Percentiles rank a stretch among this genome's conserved stretches.
Conservation (phyloP, 2,888 invertebrate genomes). For the Aleiodes testaceus region DNA sequence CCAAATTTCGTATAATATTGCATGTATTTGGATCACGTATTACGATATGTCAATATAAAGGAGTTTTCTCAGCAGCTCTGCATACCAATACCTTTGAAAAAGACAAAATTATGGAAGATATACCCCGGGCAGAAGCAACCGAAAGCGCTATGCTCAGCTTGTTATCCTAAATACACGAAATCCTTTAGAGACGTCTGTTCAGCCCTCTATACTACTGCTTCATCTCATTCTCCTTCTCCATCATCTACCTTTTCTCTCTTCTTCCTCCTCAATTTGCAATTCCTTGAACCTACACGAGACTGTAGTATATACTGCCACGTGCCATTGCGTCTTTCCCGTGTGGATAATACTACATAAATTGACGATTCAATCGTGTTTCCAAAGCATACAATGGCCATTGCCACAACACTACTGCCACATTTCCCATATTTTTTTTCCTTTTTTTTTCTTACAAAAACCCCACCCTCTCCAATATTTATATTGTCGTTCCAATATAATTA, state of each 20-base stretch:
- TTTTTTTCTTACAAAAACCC: too few species aligned
- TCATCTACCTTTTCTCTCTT: conserved; percentile 15
- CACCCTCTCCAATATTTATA: not conserved
- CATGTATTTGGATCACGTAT: conserved; percentile 73
- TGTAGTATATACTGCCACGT: conserved; percentile 43
- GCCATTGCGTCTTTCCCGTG: conserved; percentile 56
- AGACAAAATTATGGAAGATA: conserved; percentile 37
- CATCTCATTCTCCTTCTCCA: conserved; percentile 27
- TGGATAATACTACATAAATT: conserved; percentile 72
- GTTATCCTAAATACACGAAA: conserved; percentile 74
- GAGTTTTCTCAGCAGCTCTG: conserved; percentile 67
- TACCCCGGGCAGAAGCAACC: conserved; percentile 25
- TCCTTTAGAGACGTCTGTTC: conserved; percentile 67
- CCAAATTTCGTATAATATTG: conserved; percentile 71
- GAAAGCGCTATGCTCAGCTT: conserved; percentile 60
- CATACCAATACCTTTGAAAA: conserved; percentile 65
- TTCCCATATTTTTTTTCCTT: too few species aligned
- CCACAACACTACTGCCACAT: not conserved
- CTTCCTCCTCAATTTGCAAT: conserved; percentile 31
- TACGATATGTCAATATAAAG: conserved; percentile 73
- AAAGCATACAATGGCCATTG: conserved; percentile 61
- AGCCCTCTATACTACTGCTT: conserved; percentile 49
- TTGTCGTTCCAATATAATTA: too few species aligned
- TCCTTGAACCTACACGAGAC: conserved; percentile 30
- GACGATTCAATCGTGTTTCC: conserved; percentile 70